phyloP scores from a whole-genome alignment of 1,140 invertebrate genomes.

The Galendromus occidentalis region DNA sequence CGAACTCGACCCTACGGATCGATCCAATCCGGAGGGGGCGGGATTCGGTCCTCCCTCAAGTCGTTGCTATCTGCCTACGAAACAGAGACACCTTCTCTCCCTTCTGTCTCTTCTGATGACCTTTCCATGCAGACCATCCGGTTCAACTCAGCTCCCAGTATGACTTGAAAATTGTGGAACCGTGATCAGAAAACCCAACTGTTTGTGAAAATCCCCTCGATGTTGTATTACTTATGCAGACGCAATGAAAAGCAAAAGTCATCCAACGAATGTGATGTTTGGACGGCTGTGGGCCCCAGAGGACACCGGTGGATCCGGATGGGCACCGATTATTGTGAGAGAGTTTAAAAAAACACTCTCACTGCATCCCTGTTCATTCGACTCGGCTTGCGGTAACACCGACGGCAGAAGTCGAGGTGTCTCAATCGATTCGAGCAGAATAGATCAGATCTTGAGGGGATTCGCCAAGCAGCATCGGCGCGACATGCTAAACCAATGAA shows the following conservation, averaged over 20 bases:
- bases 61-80: background rate
- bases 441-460: background rate
- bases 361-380: background rate
- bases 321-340: background rate
- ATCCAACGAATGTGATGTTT: constrained; percentile 5
- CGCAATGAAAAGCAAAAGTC: background rate
- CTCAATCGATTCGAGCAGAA: background rate
- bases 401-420: background rate
- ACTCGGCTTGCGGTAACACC: background rate
- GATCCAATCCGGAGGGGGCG: no score
- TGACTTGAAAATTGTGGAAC: background rate
- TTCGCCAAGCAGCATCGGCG: background rate
- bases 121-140: background rate
- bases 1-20: no score
- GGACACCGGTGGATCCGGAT: background rate
- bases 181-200: background rate
- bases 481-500: background rate
- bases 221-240: background rate
- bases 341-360: background rate
- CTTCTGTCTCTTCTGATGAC: background rate
- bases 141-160: background rate
- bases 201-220: background rate
- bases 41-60: no score
- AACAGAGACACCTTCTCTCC: background rate
- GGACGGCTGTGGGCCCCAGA: background rate